phyloP scores from a whole-genome alignment of 2,888 invertebrate species.

The Panzeria rudis region DNA sequence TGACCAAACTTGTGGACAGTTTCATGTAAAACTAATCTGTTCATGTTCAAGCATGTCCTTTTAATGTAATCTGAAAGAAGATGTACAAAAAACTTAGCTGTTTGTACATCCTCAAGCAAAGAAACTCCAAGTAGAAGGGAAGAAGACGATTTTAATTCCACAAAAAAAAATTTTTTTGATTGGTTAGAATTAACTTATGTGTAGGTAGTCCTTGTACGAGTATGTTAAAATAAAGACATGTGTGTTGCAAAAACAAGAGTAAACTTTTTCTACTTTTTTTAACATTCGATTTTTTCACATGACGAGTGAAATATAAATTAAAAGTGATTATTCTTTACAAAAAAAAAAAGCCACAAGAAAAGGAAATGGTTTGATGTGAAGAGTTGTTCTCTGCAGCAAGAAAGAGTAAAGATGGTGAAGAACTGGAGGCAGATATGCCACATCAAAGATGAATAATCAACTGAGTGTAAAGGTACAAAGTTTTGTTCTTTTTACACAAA shows the following conservation, averaged over 20 bases:
- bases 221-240: constrained; percentile 55
- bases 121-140: constrained; percentile 3
- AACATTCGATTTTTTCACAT: constrained; percentile 37
- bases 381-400: neutral
- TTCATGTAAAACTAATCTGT: constrained; percentile 82
- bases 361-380: constrained; percentile 19
- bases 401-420: neutral
- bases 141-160: constrained; percentile 24
- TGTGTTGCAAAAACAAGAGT: constrained; percentile 48
- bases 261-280: constrained; percentile 53
- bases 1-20: constrained; percentile 83
- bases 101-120: constrained; percentile 53
- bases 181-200: constrained; percentile 55
- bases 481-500: constrained; percentile 2
- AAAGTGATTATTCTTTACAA: constrained; percentile 61
- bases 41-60: constrained; percentile 79
- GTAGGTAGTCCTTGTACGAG: neutral
- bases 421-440: neutral
- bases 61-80: constrained; percentile 78
- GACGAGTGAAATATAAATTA: constrained; percentile 64
- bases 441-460: constrained; percentile 42
- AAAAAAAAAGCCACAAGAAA: constrained; percentile 44
- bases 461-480: constrained; percentile 18
- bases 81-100: constrained; percentile 36
- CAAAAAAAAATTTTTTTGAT: constrained; percentile 70